A percentile compares a stretch with the other conserved stretches of the same genome.
Conservation (phyloP, 2,797 vertebrate genomes). For the Sebastes oblongus region DNA sequence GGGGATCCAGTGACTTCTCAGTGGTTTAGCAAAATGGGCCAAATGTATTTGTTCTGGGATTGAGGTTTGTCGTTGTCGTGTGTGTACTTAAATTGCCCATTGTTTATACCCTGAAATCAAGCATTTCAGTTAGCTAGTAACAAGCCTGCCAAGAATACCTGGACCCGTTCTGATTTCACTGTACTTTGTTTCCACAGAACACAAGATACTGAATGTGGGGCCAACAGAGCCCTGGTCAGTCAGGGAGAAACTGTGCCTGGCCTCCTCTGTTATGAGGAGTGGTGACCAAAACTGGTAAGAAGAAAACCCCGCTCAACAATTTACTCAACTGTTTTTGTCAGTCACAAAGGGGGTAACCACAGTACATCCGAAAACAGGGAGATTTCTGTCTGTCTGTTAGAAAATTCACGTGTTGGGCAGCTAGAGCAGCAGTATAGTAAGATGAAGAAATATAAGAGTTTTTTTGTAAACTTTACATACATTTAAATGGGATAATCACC, state of each 20-base stretch:
- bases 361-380: background rate
- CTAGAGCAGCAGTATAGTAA: background rate
- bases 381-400: background rate
- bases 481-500: background rate
- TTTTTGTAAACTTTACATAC: background rate
- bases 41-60: background rate
- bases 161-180: background rate
- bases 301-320: background rate
- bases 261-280: constrained; percentile 97
- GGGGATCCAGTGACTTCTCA: background rate
- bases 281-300: constrained; percentile 98
- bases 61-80: background rate
- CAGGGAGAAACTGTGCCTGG: constrained; percentile 95
- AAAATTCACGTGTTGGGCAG: background rate
- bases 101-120: background rate
- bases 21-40: background rate
- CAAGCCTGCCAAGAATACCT: background rate
- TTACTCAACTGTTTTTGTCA: background rate
- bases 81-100: background rate
- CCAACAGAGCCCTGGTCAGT: constrained; percentile 98
- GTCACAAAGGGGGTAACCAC: background rate
- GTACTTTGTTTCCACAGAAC: constrained; percentile 80
- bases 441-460: background rate
- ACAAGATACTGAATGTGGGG: constrained; percentile 92
- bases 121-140: background rate